These are phyloP conservation scores for Hartigia nigra DNA, from an alignment of 2,888 invertebrate species.

Conservation along the genomic window DNA sequence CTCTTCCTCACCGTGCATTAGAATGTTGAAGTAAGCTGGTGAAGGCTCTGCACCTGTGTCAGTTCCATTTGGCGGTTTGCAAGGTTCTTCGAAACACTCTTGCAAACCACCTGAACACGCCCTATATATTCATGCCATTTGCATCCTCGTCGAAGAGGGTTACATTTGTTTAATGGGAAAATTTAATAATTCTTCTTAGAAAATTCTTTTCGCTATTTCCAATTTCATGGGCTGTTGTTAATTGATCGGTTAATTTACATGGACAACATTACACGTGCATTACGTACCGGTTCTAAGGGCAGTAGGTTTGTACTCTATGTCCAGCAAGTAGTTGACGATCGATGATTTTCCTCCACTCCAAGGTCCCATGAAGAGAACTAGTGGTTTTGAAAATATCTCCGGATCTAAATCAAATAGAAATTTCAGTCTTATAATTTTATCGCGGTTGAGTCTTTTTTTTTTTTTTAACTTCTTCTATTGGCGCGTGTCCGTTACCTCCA, in stretches of 20 bases:
- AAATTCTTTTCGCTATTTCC: too few species aligned
- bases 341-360: constrained; percentile 97
- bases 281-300: constrained; percentile 85
- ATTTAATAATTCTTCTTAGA: too few species aligned
- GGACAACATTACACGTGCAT: neutral
- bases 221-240: too few species aligned
- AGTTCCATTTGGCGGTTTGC: constrained; percentile 35
- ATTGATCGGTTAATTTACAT: too few species aligned
- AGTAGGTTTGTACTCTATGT: constrained; percentile 85
- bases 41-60: constrained; percentile 90
- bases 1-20: constrained; percentile 88
- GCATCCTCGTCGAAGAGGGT: too few species aligned
- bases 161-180: too few species aligned
- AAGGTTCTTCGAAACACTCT: constrained; percentile 42
- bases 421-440: neutral
- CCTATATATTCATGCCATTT: constrained; percentile 30
- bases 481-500: constrained; percentile 69
- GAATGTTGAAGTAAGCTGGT: constrained; percentile 90
- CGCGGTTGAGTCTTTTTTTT: too few species aligned
- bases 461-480: neutral
- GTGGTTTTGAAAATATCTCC: constrained; percentile 93
- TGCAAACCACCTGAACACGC: constrained; percentile 49
- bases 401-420: constrained; percentile 72
- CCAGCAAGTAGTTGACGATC: constrained; percentile 91
- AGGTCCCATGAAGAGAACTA: constrained; percentile 94